Base-by-base conservation (phyloP, 2,888 invertebrate species). In the Augiades crinisus region DNA sequence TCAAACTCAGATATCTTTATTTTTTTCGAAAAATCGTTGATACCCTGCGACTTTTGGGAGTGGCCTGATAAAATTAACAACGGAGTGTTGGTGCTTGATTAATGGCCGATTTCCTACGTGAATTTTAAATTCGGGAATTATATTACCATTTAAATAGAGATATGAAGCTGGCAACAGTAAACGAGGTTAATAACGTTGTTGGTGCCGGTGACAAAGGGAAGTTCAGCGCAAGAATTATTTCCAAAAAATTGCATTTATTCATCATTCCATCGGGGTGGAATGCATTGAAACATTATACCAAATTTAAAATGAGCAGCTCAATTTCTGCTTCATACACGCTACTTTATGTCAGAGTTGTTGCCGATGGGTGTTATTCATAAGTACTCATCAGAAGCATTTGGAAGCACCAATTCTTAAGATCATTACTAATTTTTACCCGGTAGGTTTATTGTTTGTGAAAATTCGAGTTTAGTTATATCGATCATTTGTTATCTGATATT, bases 1-100 rank as follows among this genome's bases (percentile, higher is more conserved):
- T 60, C 59, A 51, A 38, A 43, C 50, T 55, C 58, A 61, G 61
- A 60, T 47, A 47, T 56, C 64, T 53, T 50, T 67, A 85, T 85
- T 83, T n/a, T n/a, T 83, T 85, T 85, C 84, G 64, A 66, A 68
- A 72, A 78, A 77, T 74, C 68, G 63, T 55, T 56, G 52, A 64
- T 68, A 65, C 72, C 65, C 62, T 55, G 50, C 27, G 36, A 36
- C 43, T 43, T 34, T 49, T 12, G 34, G 43, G 36, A 27, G 34
- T 52, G 63, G 63, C 70, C 73, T 72, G 73, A 73, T 75, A 72
- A 72, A 75, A 75, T 77, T 74, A 71, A 78, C 78, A 79, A 81
- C 72, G 75, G 75, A 77, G 72, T 77, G 79, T 80, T 68, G 77
- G 68, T 62, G 64, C 65, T 69, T 75, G 73, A 77, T 76, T 75